A percentile compares a stretch with the other conserved stretches of the same genome.
Conservation (phyloP, 1,140 invertebrate species). For the Penaeus indicus region DNA sequence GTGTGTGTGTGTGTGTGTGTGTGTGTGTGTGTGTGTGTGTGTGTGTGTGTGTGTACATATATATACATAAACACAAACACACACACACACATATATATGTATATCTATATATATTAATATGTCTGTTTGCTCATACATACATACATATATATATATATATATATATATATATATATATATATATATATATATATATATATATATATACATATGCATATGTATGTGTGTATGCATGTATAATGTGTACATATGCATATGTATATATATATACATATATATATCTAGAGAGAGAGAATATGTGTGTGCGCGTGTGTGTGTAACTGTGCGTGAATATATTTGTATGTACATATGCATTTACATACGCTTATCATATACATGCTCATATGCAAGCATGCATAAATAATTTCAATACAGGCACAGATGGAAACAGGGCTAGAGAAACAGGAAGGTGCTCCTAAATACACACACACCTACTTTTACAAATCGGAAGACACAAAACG, state of each 20-base stretch:
- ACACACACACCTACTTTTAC: not conserved
- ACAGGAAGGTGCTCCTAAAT: not conserved
- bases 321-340: not conserved
- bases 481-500: not conserved
- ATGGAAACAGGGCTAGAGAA: not conserved
- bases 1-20: no score
- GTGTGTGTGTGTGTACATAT: no score
- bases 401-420: not conserved
- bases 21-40: no score
- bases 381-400: not conserved
- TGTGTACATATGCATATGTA: conserved; percentile 18
- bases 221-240: conserved; percentile 10
- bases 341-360: not conserved
- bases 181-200: conserved; percentile 17
- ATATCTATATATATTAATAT: conserved; percentile 14
- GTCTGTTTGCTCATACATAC: not conserved
- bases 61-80: no score
- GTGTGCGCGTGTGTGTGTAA: not conserved
- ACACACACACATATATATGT: no score
- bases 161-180: not conserved
- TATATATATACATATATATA: conserved; percentile 4
- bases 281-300: not conserved
- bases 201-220: not conserved
- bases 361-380: not conserved
- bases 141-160: conserved; percentile 21